Evolutionary conservation across 2,797 vertebrate genomes (phyloP).

Genomic region (Malacoraja senta): DNA sequence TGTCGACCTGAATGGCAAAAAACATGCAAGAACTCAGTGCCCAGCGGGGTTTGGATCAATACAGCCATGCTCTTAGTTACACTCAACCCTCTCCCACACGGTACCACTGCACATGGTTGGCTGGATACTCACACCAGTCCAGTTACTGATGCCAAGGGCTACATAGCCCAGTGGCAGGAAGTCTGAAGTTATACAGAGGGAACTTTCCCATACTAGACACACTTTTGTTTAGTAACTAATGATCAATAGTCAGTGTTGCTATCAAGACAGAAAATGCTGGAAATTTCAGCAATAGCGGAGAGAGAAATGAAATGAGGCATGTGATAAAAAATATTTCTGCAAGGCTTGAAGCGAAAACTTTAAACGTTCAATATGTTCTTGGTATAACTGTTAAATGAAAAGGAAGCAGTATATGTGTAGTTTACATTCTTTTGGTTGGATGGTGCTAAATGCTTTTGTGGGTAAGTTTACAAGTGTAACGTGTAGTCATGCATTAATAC

Average conservation of each 20-base stretch:
- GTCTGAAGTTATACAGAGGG: background rate
- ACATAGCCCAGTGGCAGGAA: background rate
- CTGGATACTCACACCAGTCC: no score
- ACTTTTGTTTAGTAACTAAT: background rate
- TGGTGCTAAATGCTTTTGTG: background rate
- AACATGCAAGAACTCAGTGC: background rate
- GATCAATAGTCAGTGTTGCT: no score
- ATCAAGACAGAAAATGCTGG: no score
- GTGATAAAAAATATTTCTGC: background rate
- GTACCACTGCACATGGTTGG: background rate
- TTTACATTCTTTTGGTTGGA: background rate
- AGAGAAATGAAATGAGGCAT: no score
- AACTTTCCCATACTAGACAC: background rate
- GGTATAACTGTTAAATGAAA: background rate
- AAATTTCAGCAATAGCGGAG: no score
- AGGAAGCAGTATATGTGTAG: background rate
- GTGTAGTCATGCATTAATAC: background rate
- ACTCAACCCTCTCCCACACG: background rate
- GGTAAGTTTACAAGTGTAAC: background rate
- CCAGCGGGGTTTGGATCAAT: background rate
- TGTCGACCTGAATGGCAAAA: background rate
- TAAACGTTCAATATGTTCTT: background rate
- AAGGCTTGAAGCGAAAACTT: no score
- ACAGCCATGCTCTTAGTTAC: background rate
- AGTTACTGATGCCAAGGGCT: background rate